Percentiles rank a stretch among this genome's conserved stretches.
These are phyloP conservation scores for Lepidothrix coronata DNA, from an alignment of 2,113 vertebrate species.

Conservation along the genomic window DNA sequence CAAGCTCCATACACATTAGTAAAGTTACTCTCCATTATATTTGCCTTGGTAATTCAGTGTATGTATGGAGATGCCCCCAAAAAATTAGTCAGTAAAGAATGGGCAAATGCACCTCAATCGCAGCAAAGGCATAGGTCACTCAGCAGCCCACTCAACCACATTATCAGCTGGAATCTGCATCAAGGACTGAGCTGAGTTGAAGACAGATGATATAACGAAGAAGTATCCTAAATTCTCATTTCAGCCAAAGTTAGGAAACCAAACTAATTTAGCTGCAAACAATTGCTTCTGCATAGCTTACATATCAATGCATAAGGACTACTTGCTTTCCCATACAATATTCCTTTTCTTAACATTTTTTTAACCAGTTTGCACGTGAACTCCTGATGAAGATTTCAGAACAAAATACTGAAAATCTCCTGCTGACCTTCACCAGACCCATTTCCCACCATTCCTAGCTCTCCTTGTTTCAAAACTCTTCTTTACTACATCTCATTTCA, in stretches of 20 bases:
- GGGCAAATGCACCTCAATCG: neutral
- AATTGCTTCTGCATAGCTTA: neutral
- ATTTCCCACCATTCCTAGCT: neutral
- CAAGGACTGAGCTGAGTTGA: neutral
- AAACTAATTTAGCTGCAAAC: neutral
- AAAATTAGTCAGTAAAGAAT: neutral
- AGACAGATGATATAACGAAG: neutral
- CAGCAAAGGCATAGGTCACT: neutral
- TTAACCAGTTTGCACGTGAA: neutral
- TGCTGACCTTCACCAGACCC: neutral
- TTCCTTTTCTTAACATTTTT: neutral
- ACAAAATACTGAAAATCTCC: neutral
- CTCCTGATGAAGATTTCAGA: neutral
- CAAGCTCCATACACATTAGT: neutral
- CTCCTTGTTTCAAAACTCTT: neutral
- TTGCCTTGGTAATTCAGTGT: neutral
- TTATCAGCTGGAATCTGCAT: neutral
- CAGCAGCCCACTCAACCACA: neutral
- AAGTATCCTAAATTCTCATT: neutral
- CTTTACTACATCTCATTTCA: neutral
- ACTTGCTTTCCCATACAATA: neutral
- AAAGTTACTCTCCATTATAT: neutral
- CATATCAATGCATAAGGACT: neutral
- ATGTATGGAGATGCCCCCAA: rapidly evolving
- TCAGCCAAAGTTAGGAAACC: neutral